Evolutionary conservation across 2,113 vertebrate species (phyloP).

Genomic region (Romanogobio albipinnatus): DNA sequence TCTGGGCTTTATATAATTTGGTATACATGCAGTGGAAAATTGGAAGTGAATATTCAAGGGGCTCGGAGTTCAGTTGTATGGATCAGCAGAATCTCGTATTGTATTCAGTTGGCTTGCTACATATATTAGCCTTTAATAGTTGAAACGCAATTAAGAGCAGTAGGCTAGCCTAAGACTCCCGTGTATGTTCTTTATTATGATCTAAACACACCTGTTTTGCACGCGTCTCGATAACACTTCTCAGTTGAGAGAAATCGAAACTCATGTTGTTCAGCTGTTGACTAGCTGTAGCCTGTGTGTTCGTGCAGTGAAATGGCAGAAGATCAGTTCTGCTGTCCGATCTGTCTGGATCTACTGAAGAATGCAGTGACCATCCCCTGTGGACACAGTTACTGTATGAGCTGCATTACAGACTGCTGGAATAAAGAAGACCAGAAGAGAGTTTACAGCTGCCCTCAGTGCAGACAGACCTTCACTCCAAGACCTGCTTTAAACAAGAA

Average conservation of each 20-base stretch:
- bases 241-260: neutral
- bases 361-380: slow-evolving; percentile 13
- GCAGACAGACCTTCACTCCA: slow-evolving; percentile 2
- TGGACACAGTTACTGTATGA: slow-evolving; percentile 21
- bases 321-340: neutral
- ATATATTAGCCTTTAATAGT: neutral
- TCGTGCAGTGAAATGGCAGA: neutral
- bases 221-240: neutral
- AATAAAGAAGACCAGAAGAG: neutral
- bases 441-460: slow-evolving; percentile 9
- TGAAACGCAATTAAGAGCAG: too few relatives aligned
- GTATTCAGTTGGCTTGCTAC: neutral
- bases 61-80: neutral
- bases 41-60: neutral
- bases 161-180: neutral
- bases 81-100: neutral
- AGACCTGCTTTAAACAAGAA: neutral
- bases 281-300: neutral
- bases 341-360: slow-evolving; percentile 11
- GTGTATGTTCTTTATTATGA: neutral
- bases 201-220: neutral
- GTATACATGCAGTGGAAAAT: neutral
- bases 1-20: neutral
- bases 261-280: neutral
- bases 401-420: neutral